Evolutionary conservation across 2,888 invertebrate species (phyloP).

Genomic region (Odontocolon sp.): DNA sequence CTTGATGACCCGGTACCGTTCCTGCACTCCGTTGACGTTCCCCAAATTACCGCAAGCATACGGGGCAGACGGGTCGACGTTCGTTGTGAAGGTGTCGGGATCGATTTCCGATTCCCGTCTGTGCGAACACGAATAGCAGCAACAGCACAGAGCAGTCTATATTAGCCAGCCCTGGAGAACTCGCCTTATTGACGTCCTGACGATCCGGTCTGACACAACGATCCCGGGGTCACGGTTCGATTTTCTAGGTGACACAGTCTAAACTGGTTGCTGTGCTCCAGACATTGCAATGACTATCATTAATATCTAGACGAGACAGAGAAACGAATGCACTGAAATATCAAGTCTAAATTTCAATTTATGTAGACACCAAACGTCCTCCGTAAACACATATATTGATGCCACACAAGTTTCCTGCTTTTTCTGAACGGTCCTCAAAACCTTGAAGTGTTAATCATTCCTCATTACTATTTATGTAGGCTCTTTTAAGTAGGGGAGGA

Average conservation of each 20-base stretch:
- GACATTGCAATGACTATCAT: conserved; percentile 1
- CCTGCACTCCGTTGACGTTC: background rate
- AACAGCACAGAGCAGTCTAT: conserved; percentile 17
- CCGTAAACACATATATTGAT: too few species aligned
- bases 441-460: too few species aligned
- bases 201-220: conserved; percentile 47
- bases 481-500: too few species aligned
- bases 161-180: conserved; percentile 49
- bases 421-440: too few species aligned
- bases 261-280: conserved; percentile 3
- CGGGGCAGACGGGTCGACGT: conserved; percentile 10
- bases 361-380: too few species aligned
- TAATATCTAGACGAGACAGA: background rate
- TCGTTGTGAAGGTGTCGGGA: conserved; percentile 40
- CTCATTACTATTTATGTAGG: too few species aligned
- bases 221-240: conserved; percentile 16
- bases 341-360: too few species aligned
- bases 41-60: conserved; percentile 36
- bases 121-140: conserved; percentile 20
- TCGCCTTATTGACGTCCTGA: conserved; percentile 53
- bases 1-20: conserved; percentile 14
- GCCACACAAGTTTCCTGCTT: too few species aligned
- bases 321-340: background rate
- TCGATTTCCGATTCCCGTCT: conserved; percentile 55
- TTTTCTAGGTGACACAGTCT: background rate